Base-by-base conservation (phyloP, 1,140 invertebrate species). In the Hermetia illucens region DNA sequence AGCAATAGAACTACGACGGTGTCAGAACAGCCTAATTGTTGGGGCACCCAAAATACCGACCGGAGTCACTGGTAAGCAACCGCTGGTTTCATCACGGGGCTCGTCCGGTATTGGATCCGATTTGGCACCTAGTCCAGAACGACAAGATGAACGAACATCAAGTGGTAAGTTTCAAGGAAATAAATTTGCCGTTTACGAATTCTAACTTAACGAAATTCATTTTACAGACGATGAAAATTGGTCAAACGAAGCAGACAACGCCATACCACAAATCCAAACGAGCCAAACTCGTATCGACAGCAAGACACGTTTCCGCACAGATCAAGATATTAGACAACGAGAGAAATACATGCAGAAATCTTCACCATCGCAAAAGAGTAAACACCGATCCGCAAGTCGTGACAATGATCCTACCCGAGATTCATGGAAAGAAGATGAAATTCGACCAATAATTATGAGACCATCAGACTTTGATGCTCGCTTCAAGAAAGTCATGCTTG, bases 51-150 rank as follows among this genome's bases (percentile, higher is more conserved):
- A 16, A 9, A 19, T 19, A 27, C 32, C 41, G 50, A 34, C 21
- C 57, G 30, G 18, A 13, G 24, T 42, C 27, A 53, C 43, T 34
- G 46, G 64, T 54, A 51, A 68, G 48, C 46, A 69, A 57, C 21
- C 63, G 35, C 51, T 66, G 33, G 67, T 70, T 38, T 72, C 70
- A 0, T 71, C 69, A 3, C 71, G 75, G 2, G 75, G 74, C 2
- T 76, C 73, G 38, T 74, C 71, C 3, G 87, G 88, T 0, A 91
- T 91, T 31, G 87, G 87, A 5, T 89, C 84, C 1, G 87, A 90
- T 49, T 75, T 89, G 48, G 82, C 85, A 0, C 82, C 84, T 0
- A 85, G 82, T 41, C 83, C 79, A 0, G 74, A 77, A 46, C 62
- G 70, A 19, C 68, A 68, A 13, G 65, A 66, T 21, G 46, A 64